Conservation (phyloP, 2,797 vertebrate genomes). For the Pantherophis vulpinus region DNA sequence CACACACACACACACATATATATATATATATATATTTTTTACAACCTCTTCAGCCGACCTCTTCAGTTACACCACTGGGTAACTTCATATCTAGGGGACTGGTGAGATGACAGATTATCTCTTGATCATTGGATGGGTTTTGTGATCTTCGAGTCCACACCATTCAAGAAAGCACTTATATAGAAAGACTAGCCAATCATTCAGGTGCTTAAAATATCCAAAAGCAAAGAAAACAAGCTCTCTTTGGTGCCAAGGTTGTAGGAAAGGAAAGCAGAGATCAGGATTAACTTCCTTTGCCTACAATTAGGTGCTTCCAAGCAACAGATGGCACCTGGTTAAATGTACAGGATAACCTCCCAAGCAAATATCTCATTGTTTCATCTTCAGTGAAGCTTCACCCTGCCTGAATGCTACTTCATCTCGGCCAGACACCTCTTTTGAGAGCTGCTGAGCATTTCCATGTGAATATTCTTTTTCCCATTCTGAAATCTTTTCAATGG, state of each 20-base stretch:
- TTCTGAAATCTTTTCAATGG: slow-evolving; percentile 42
- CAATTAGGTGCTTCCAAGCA: neutral
- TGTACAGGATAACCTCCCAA: slow-evolving; percentile 11
- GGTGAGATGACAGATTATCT: too few relatives aligned
- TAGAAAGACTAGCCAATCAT: neutral
- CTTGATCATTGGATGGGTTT: neutral
- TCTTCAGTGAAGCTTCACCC: neutral
- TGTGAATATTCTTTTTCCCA: slow-evolving; percentile 15
- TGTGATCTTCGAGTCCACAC: too few relatives aligned
- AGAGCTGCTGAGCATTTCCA: slow-evolving; percentile 16
- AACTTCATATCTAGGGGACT: neutral
- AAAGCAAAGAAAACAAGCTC: neutral
- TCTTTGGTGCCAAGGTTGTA: rapidly evolving
- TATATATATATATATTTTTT: too few relatives aligned
- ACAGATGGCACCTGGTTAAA: neutral
- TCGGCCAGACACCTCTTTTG: slow-evolving; percentile 14
- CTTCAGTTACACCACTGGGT: neutral
- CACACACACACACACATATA: too few relatives aligned
- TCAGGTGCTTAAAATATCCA: neutral
- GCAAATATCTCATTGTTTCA: neutral
- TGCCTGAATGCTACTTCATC: neutral
- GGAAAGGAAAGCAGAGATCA: neutral
- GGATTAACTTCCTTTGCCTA: neutral
- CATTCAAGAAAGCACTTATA: neutral
- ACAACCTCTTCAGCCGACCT: too few relatives aligned